Base-by-base conservation (phyloP, 2,113 vertebrate species). In the Paratilapia polleni region DNA sequence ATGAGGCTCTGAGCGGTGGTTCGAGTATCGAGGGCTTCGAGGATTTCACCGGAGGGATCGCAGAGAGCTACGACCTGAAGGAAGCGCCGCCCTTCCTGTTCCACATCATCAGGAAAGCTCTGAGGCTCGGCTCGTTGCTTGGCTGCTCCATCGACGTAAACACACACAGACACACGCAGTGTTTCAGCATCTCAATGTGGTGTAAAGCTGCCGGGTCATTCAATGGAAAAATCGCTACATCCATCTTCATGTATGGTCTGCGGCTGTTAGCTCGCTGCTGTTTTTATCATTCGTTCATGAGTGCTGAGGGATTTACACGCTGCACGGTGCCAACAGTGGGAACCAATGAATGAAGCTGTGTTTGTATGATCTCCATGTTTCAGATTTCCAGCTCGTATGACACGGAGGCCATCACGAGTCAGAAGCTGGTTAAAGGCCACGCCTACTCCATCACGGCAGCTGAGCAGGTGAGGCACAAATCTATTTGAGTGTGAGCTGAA, bases 401-500 rank as follows among this genome's bases (percentile, higher is more conserved):
- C 59, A 91, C 86, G 0, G 96, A 97, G 94, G 94, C 93, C 10
- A 88, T 96, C 62, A 97, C 97, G 26, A 89, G 82, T 14, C 90
- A 93, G 90, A 96, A 96, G 87, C 87, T 98, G 91, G 96, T 97
- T 17, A 96, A 97, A 85, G 95, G 96, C 68, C 97, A 98, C 0
- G 96, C 96, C 1, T 97, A 97, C 88, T 98, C 97, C 4, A 12
- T 97, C 84, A 97, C 96, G 1, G 96, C 95, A 80, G 94, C 91
- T 0, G 95, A 96, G 83, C 89, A 97, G 1, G 97, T 98, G 93
- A 96, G 68, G 38, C 47, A 49, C 12, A 36, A 49, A 49, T 49
- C 5, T 14, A 49, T 6, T 13, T 68, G 68, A 4, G 0, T 83
- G 49, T 83, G 36, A 54, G 5, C 47, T 17, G 47, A 49, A 49